Base-by-base conservation (phyloP, 1,140 invertebrate genomes). In the Heliconius hermathena region DNA sequence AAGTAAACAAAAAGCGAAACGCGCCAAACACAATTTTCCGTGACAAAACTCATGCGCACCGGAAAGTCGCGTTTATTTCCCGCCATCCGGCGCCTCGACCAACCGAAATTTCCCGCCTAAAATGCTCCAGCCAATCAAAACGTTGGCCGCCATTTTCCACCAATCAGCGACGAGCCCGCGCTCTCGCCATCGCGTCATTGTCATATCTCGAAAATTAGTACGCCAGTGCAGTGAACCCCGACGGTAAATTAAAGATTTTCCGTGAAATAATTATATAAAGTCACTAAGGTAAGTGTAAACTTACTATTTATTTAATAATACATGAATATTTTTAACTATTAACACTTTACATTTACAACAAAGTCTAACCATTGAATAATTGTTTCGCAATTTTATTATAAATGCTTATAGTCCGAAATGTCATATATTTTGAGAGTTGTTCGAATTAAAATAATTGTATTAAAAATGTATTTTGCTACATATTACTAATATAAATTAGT, bases 21-120 rank as follows among this genome's bases (percentile, higher is more conserved):
- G 91, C 91, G 90, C 86, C 84, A 91, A 93, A 92, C 85, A 92
- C 87, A 86, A 90, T 93, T 94, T 94, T 92, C 90, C 91, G 78
- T 86, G 87, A 88, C 88, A 90, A 91, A 91, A 92, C 86, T 90
- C 87, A 84, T 76, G 86, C 88, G 85, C 89, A 87, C 90, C 91
- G 92, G 93, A 93, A 93, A 94, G 90, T 90, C 84, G 83, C 86
- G 76, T 88, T 88, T 89, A 89, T 93, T 94, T 94, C 91, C 89
- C 92, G 93, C 93, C 93, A 94, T 93, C 91, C 91, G 91, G 86
- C 84, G 81, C 77, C 85, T 93, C 90, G 86, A 93, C 93, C 93
- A 94, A 94, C 93, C 93, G 93, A 94, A 94, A 93, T 90, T 94
- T 94, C 88, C 87, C 93, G 93, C 93, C 92, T 92, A 94, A 94